Evolutionary conservation across 2,888 invertebrate genomes (phyloP), one percentile per base, ranked within the genome.

Genomic region (Rapana venosa): DNA sequence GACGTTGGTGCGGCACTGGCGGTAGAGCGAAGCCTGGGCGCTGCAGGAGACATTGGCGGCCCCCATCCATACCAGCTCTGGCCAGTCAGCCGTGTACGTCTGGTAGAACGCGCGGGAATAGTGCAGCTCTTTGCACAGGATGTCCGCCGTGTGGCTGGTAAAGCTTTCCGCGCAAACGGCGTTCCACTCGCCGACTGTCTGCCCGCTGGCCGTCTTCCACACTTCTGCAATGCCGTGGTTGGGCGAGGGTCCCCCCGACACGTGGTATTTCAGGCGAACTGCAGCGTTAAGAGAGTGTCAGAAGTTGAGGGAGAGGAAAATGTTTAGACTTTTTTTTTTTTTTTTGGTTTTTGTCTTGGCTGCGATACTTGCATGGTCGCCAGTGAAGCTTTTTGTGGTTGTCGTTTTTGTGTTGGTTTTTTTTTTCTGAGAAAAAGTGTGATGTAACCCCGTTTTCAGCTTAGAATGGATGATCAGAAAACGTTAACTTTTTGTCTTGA

Each of bases 91-190:
- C 32, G 77, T 87, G 70, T 90, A 91, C 61, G 86, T 90, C 81
- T 91, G 91, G n/a, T 81, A 81, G 77, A 86, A 87, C 92, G 90
- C 94, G 84, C 93, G 93, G 17, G 92, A 90, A 88, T 92, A 94
- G n/a, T 93, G 93, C 26, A 94, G 90, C 70, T 92, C 91, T 88
- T 92, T 93, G 90, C 95, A 95, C 20, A 94, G 91, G 4, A 94
- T 92, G 15, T 93, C 89, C 0, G 95, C 94, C 88, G 94, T 94
- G 89, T 92, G 93, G 47, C 92, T 92, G 20, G 93, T 93, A 92
- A 94, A 94, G 20, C 92, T 91, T 56, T 92, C 91, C 87, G 94
- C 94, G 91, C 95, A 95, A 22, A 95, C 93, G 13, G 93, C 93
- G n/a, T 93, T 93, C 47, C 91, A 91, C 0, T 56, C 91, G 90